These are phyloP conservation scores for Isaurus tuberculatus DNA, from an alignment of 92 coral and sea anemone genomes.

Conservation along the genomic window DNA sequence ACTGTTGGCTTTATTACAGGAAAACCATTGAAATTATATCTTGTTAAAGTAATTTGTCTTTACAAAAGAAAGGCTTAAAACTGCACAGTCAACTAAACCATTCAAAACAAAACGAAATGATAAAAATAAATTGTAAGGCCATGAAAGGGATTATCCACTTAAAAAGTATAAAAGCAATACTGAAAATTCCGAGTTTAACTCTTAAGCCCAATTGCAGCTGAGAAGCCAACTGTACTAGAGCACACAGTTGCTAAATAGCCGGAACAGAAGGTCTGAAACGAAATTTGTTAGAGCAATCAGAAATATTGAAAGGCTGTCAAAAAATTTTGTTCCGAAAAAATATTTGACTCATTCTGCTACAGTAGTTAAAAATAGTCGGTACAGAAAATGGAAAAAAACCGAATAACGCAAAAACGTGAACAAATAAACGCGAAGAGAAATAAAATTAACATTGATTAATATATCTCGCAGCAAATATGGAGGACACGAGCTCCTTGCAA, in stretches of 20 bases:
- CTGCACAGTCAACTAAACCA: not conserved
- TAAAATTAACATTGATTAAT: not conserved
- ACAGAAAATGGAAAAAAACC: not conserved
- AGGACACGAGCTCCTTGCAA: not conserved
- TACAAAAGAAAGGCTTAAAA: not conserved
- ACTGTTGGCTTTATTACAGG: not conserved
- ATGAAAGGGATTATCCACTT: not conserved
- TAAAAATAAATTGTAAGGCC: not conserved
- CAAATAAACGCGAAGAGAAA: not conserved
- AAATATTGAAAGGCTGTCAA: not conserved
- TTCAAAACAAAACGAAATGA: not conserved
- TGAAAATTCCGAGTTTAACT: not conserved
- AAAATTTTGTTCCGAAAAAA: constrained; percentile 9
- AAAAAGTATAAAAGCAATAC: not conserved
- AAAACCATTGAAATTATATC: constrained; percentile 16
- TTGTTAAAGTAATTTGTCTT: not conserved
- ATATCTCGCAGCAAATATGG: not conserved
- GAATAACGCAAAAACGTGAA: not conserved
- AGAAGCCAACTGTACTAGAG: not conserved
- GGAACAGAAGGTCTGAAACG: constrained; percentile 18
- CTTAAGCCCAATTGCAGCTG: not conserved
- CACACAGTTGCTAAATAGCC: not conserved
- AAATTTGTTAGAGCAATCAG: constrained; percentile 3
- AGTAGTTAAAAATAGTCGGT: not conserved
- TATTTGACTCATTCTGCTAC: constrained; percentile 2